Conservation (phyloP, 2,797 vertebrate genomes). For the Pogoniulus pusillus region DNA sequence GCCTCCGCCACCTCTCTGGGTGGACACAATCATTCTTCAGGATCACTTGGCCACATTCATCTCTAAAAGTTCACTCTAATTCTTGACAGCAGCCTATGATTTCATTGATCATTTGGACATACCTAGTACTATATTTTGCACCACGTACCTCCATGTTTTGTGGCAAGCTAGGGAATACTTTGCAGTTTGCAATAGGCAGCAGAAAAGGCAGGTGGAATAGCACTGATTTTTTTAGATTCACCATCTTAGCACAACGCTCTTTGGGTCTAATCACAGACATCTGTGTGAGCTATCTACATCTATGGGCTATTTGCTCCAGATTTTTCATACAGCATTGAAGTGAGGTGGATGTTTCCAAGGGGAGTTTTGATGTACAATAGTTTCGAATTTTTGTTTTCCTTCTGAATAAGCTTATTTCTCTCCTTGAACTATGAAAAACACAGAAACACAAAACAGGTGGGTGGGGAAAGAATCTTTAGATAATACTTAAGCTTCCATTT, state of each 20-base stretch:
- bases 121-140: background rate
- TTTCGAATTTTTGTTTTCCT: background rate
- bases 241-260: background rate
- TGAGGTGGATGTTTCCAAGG: background rate
- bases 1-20: too few species aligned
- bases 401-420: background rate
- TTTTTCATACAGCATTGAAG: background rate
- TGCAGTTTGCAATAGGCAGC: background rate
- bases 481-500: background rate
- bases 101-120: background rate
- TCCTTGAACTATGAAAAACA: background rate
- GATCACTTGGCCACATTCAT: background rate
- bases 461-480: background rate
- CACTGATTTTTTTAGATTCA: background rate
- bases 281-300: background rate
- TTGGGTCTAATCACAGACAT: background rate
- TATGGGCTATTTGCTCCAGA: background rate
- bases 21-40: background rate
- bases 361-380: background rate
- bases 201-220: background rate
- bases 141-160: background rate
- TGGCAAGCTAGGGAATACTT: background rate
- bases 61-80: background rate
- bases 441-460: background rate
- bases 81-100: background rate